Percentiles rank a stretch among this genome's conserved stretches.
These are phyloP conservation scores for Bryconaethiops microstoma DNA, from an alignment of 2,797 vertebrate genomes.

Conservation along the genomic window DNA sequence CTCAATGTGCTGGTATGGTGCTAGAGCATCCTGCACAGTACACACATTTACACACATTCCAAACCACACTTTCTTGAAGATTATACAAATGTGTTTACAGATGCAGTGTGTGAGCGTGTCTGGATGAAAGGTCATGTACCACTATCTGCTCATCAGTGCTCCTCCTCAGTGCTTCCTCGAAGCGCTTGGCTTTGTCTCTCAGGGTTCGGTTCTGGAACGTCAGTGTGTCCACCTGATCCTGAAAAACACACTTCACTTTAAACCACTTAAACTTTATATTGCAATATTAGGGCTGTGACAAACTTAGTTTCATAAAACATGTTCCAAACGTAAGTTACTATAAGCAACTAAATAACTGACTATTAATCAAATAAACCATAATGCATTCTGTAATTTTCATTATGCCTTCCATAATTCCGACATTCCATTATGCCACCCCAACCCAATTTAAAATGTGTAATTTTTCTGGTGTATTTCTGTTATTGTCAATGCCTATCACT, in stretches of 20 bases:
- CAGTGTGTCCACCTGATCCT: constrained; percentile 97
- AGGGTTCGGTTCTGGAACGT: constrained; percentile 93
- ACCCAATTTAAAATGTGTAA: no score
- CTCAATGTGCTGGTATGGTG: constrained; percentile 94
- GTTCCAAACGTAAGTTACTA: no score
- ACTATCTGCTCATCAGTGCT: constrained; percentile 92
- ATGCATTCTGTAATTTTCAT: no score
- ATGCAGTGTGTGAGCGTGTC: not conserved
- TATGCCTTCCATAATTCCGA: no score
- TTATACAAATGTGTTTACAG: not conserved
- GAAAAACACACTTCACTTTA: constrained; percentile 11
- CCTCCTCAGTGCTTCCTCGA: constrained; percentile 94
- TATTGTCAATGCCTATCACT: no score
- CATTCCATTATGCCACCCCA: no score
- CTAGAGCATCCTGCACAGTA: constrained; percentile 82
- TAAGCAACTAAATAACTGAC: not conserved
- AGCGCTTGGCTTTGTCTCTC: constrained; percentile 90
- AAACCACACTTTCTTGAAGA: not conserved
- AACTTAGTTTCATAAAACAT: no score
- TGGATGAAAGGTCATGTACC: constrained; percentile 69
- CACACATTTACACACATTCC: constrained; percentile 10
- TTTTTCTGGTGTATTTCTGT: no score
- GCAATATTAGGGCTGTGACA: not conserved
- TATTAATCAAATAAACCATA: no score
- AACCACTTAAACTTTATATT: not conserved